Conservation (phyloP, 2,113 vertebrate species). For the Platichthys stellatus region DNA sequence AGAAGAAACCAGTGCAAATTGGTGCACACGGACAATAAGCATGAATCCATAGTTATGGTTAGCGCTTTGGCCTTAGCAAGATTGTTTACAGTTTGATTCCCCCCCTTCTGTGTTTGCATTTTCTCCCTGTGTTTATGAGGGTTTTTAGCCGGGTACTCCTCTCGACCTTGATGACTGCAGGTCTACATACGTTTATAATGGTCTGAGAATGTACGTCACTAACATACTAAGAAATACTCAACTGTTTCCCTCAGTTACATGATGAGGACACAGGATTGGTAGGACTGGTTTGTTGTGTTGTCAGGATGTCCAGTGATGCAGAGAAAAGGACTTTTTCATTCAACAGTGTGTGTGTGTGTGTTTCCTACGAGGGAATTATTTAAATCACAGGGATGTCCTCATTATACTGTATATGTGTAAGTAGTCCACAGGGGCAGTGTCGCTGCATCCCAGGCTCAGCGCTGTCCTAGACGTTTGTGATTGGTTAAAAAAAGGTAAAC, state of each 20-base stretch:
- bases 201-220: neutral
- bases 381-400: neutral
- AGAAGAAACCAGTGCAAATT: too few relatives aligned
- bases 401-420: neutral
- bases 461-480: neutral
- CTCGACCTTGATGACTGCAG: neutral
- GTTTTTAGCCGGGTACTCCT: too few relatives aligned
- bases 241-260: too few relatives aligned
- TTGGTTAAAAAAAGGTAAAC: neutral
- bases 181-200: neutral
- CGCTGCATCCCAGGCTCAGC: neutral
- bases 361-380: neutral
- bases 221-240: too few relatives aligned
- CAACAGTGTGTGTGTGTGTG: neutral
- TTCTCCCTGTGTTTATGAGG: too few relatives aligned
- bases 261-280: neutral
- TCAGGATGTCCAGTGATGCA: conserved; percentile 1
- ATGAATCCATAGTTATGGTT: too few relatives aligned
- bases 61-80: too few relatives aligned
- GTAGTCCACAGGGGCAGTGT: neutral
- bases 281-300: neutral
- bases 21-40: too few relatives aligned
- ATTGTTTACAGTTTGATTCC: too few relatives aligned
- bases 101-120: too few relatives aligned
- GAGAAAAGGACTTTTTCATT: conserved; percentile 16